phyloP scores from a whole-genome alignment of 1,140 invertebrate species.

The Drosophila fuyamai region DNA sequence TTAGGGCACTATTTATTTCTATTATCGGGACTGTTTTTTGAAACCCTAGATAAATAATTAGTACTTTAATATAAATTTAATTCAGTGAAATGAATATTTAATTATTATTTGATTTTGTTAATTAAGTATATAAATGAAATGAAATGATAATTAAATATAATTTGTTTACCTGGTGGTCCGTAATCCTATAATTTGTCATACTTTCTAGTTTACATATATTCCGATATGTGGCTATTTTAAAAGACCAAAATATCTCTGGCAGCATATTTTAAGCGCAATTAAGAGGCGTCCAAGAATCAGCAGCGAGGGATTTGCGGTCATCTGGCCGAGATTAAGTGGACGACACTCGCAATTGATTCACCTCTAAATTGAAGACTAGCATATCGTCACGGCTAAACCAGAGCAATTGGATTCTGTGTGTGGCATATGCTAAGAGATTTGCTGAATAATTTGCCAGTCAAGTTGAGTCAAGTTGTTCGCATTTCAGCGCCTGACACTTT shows the following conservation, averaged over 20 bases:
- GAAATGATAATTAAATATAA: background rate
- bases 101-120: too few species aligned
- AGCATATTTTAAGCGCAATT: slow-evolving; percentile 75
- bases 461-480: slow-evolving; percentile 72
- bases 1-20: too few species aligned
- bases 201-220: slow-evolving; percentile 34
- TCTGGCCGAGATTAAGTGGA: slow-evolving; percentile 71
- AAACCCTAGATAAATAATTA: too few species aligned
- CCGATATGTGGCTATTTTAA: slow-evolving; percentile 60
- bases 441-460: slow-evolving; percentile 65
- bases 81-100: too few species aligned
- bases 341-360: slow-evolving; percentile 55
- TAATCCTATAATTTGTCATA: background rate
- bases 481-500: slow-evolving; percentile 77
- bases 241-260: slow-evolving; percentile 57
- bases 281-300: slow-evolving; percentile 30
- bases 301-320: slow-evolving; percentile 40
- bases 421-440: slow-evolving; percentile 21
- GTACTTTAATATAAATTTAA: too few species aligned
- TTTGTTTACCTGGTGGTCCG: background rate
- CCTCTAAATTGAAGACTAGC: slow-evolving; percentile 44
- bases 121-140: too few species aligned
- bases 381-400: slow-evolving; percentile 13
- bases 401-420: slow-evolving; percentile 11
- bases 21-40: too few species aligned